Conservation (phyloP, 2,113 vertebrate species). For the Camelus dromedarius region DNA sequence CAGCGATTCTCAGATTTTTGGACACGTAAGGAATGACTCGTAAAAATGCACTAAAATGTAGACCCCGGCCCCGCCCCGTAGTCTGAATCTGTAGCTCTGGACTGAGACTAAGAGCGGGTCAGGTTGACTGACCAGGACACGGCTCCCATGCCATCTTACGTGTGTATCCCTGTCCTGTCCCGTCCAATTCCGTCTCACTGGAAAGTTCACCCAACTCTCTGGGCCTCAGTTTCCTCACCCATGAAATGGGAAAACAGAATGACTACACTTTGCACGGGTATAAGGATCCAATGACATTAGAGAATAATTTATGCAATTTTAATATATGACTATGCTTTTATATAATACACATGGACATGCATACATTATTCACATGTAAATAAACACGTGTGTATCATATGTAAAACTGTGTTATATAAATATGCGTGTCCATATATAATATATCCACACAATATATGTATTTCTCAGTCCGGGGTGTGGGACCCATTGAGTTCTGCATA, state of each 20-base stretch:
- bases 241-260: not conserved
- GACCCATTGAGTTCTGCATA: not conserved
- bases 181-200: fast-evolving
- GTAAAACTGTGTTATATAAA: not conserved
- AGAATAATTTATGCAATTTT: not conserved
- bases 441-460: not conserved
- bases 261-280: fast-evolving
- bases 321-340: no score
- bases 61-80: fast-evolving
- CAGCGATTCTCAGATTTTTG: not conserved
- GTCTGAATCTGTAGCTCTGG: not conserved
- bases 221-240: not conserved
- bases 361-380: not conserved
- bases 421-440: not conserved
- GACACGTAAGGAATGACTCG: not conserved
- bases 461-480: not conserved
- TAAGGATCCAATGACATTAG: no score
- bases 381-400: not conserved
- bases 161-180: no score
- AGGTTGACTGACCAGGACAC: fast-evolving
- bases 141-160: no score
- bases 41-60: not conserved
- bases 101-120: fast-evolving
- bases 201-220: not conserved
- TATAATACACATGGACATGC: not conserved